Percentiles rank a stretch among this genome's conserved stretches.
phyloP scores from a whole-genome alignment of 2,888 invertebrate genomes.

The Busseola fusca region DNA sequence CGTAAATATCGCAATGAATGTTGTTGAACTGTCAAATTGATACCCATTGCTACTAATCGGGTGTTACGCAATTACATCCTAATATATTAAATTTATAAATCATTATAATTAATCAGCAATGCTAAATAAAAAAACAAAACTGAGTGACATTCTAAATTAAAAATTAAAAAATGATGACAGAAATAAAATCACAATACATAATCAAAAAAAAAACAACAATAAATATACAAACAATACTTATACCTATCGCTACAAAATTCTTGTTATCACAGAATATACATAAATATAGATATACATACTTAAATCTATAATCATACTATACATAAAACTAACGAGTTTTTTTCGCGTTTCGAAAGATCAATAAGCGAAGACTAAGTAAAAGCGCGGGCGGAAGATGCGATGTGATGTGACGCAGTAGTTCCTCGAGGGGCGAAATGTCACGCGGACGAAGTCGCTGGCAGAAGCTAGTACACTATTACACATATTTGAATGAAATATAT shows the following conservation, averaged over 20 bases:
- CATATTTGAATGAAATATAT: not conserved
- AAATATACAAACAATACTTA: conserved; percentile 33
- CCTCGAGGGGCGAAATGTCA: not conserved
- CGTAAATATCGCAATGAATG: too few relatives aligned
- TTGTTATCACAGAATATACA: conserved; percentile 39
- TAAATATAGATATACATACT: not conserved
- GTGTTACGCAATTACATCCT: too few relatives aligned
- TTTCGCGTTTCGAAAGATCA: too few relatives aligned
- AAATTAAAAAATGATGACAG: conserved; percentile 40
- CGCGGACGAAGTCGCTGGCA: not conserved
- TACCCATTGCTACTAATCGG: too few relatives aligned
- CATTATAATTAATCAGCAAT: too few relatives aligned
- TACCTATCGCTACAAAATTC: conserved; percentile 26
- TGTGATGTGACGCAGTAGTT: not conserved
- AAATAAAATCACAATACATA: conserved; percentile 32
- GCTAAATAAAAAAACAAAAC: not conserved
- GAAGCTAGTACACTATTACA: not conserved
- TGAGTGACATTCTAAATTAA: conserved; percentile 31
- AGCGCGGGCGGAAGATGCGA: not conserved
- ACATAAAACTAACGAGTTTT: not conserved
- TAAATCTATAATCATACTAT: not conserved
- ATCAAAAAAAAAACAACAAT: conserved; percentile 38
- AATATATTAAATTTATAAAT: too few relatives aligned
- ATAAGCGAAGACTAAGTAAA: not conserved
- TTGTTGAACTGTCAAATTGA: too few relatives aligned